A percentile compares a stretch with the other conserved stretches of the same genome.
Conservation (phyloP, 2,797 vertebrate genomes). For the Prionace glauca region DNA sequence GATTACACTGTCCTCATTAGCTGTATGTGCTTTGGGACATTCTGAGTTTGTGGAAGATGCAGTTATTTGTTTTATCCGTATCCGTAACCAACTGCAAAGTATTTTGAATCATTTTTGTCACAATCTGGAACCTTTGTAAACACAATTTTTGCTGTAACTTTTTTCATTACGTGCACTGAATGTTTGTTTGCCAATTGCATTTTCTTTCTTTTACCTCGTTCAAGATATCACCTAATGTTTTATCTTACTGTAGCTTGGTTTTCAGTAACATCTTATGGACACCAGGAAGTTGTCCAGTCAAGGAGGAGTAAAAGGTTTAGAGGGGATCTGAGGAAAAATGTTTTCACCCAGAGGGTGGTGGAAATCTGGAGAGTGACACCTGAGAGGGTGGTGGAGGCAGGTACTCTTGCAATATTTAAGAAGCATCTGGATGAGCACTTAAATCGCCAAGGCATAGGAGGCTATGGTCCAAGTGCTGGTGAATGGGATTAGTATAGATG, state of each 20-base stretch:
- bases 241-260: background rate
- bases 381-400: too few species aligned
- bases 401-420: too few species aligned
- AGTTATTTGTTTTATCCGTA: background rate
- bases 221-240: background rate
- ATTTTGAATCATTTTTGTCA: background rate
- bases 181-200: background rate
- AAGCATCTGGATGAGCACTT: too few species aligned
- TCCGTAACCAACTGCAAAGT: background rate
- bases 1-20: background rate
- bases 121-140: background rate
- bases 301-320: too few species aligned
- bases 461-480: too few species aligned
- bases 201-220: background rate
- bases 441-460: too few species aligned
- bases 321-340: too few species aligned
- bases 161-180: background rate
- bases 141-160: background rate
- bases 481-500: too few species aligned
- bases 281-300: background rate
- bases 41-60: background rate
- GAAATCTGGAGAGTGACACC: too few species aligned
- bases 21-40: background rate
- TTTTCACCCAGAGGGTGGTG: too few species aligned
- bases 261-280: background rate